These are phyloP conservation scores for Tipula helvola DNA, from an alignment of 2,888 invertebrate species.

Conservation along the genomic window DNA sequence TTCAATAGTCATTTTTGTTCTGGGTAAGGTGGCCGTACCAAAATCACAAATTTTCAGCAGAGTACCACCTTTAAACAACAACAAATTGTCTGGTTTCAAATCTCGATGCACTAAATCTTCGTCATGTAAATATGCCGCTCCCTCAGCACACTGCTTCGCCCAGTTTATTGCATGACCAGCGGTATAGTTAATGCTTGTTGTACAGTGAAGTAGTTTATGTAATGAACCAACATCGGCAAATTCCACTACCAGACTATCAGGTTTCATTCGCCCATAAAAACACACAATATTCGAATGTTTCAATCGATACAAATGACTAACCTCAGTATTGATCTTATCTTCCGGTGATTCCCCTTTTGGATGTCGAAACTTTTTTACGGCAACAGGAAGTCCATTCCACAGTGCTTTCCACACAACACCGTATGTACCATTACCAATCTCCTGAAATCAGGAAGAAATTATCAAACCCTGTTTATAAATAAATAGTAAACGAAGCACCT, in stretches of 20 bases:
- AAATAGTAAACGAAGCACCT: background rate
- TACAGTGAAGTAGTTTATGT: constrained; percentile 84
- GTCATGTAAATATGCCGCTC: constrained; percentile 88
- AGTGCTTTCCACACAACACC: constrained; percentile 85
- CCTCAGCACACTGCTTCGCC: constrained; percentile 89
- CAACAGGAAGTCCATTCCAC: constrained; percentile 78
- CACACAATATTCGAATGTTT: constrained; percentile 88
- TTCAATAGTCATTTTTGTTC: constrained; percentile 92
- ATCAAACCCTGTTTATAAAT: background rate
- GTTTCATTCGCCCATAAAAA: constrained; percentile 82
- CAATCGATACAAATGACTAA: constrained; percentile 80
- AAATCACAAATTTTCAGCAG: constrained; percentile 97
- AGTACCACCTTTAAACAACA: constrained; percentile 74
- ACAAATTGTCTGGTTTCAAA: constrained; percentile 77
- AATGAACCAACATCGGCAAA: constrained; percentile 96
- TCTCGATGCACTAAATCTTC: constrained; percentile 91
- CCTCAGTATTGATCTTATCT: constrained; percentile 79
- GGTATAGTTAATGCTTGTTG: constrained; percentile 68
- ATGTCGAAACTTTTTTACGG: constrained; percentile 88
- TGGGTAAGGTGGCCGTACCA: constrained; percentile 92
- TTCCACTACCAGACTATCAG: constrained; percentile 87
- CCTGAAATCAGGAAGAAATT: constrained; percentile 38
- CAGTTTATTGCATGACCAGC: constrained; percentile 94
- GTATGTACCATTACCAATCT: constrained; percentile 87
- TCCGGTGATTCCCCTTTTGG: constrained; percentile 77